A percentile compares a stretch with the other conserved stretches of the same genome.
Conservation (phyloP, 2,797 vertebrate genomes). For the Pangasius mekongensis region DNA sequence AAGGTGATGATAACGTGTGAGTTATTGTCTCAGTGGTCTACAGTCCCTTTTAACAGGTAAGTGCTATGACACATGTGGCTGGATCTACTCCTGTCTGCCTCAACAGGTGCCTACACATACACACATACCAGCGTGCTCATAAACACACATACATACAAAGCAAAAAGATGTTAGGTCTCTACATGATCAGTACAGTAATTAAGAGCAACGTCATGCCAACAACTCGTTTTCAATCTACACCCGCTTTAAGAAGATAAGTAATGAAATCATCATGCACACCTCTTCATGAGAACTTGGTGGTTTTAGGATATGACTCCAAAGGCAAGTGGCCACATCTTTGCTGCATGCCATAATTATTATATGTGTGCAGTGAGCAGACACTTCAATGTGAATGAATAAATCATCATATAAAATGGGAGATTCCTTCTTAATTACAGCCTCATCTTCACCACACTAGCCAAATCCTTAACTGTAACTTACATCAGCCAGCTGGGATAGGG, state of each 20-base stretch:
- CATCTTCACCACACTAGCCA: conserved; percentile 33
- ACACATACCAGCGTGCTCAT: not conserved
- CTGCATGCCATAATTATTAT: conserved; percentile 30
- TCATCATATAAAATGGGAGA: conserved; percentile 41
- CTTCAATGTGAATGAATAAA: conserved; percentile 43
- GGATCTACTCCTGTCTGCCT: conserved; percentile 23
- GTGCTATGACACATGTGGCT: conserved; percentile 30
- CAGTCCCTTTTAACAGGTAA: conserved; percentile 41
- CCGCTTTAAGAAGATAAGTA: too few relatives aligned
- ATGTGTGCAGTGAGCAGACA: not conserved
- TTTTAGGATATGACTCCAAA: conserved; percentile 28
- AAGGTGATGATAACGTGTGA: conserved; percentile 37
- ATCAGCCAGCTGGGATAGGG: conserved; percentile 39
- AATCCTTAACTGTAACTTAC: conserved; percentile 25
- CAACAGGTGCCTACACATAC: not conserved
- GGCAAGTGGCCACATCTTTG: conserved; percentile 18
- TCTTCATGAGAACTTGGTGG: not conserved
- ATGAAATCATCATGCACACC: not conserved
- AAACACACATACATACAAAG: not conserved
- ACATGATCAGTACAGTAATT: not conserved
- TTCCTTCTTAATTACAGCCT: conserved; percentile 49
- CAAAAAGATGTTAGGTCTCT: not conserved
- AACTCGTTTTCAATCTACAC: not conserved
- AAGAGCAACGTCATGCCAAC: not conserved
- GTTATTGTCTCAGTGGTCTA: conserved; percentile 39